Evolutionary conservation across 2,888 invertebrate species (phyloP).

Genomic region (Pandemis cinnamomeana): DNA sequence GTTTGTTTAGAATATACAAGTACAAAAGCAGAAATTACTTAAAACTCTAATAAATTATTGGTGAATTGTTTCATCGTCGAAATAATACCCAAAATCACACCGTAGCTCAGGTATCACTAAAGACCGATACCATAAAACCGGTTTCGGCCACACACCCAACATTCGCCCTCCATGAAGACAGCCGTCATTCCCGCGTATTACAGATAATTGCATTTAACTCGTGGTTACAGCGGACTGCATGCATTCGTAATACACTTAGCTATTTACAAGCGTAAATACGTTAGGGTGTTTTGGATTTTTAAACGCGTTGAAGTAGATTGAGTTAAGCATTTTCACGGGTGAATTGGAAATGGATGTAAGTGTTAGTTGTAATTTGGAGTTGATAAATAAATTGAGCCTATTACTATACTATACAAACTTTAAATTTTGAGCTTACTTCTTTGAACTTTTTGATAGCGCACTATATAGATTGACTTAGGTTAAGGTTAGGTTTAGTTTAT

Average conservation of each 20-base stretch:
- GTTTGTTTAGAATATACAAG: too few species aligned
- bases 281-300: conserved; percentile 34
- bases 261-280: conserved; percentile 60
- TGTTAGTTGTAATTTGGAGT: not conserved
- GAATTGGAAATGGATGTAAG: not conserved
- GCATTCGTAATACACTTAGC: conserved; percentile 65
- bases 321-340: conserved; percentile 8
- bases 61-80: too few species aligned
- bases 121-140: not conserved
- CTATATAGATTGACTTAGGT: too few species aligned
- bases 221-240: conserved; percentile 50
- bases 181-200: conserved; percentile 61
- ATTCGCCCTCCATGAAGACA: conserved; percentile 51
- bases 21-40: too few species aligned
- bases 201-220: conserved; percentile 70
- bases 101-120: not conserved
- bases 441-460: too few species aligned
- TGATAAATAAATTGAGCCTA: not conserved
- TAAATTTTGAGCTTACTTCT: too few species aligned
- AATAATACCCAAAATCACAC: too few species aligned
- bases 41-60: too few species aligned
- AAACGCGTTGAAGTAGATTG: conserved; percentile 17
- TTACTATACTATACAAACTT: not conserved
- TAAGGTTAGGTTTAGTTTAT: too few species aligned
- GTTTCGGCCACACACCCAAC: not conserved